Base-by-base conservation (phyloP, 2,797 vertebrate genomes). In the Acrossocheilus wenchowensis region DNA sequence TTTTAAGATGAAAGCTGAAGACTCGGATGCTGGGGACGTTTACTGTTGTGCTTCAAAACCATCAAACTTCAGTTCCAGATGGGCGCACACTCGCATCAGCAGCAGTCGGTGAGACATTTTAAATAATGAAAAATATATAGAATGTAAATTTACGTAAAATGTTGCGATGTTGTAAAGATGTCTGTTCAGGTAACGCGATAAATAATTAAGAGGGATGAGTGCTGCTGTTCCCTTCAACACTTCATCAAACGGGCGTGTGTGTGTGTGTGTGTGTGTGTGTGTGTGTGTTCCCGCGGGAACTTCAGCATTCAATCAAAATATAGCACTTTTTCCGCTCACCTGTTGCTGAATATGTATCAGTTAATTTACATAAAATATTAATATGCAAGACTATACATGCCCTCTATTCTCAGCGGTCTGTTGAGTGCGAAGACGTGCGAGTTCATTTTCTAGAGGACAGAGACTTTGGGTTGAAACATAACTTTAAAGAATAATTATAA, bases 21-120 rank as follows among this genome's bases (percentile, higher is more conserved):
- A 75, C 69, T 75, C 23, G 45, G 78, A 64, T 81, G 78, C 81
- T 64, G 57, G 54, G 14, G 60, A 54, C 57, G 50, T 75, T 30
- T 36, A 72, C 78, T 41, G 57, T 19, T 69, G 57, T 30, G 69
- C 23, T 74, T 86, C 60, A 23, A 43, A 64, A 43, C 10, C 71
- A n/a, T 81, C 78, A 43, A 81, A 86, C 85, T 74, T 86, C 60
- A 75, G 78, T 8, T 86, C 85, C 85, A 81, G 57, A 86, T 86
- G 85, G 85, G 78, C 71, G 79, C 69, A n/a, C 85, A 57, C 34
- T 50, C 69, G 78, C 78, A 52, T 15, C 78, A 68, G 57, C 69
- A 68, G 52, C 85, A 86, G 11, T 34, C 45, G 60, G 84, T 84
- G 64, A 88, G 84, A 1, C 17, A 50, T 50, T 77, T 71, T 60